Base-by-base conservation (phyloP, 2,113 vertebrate species). In the Takifugu bimaculatus region DNA sequence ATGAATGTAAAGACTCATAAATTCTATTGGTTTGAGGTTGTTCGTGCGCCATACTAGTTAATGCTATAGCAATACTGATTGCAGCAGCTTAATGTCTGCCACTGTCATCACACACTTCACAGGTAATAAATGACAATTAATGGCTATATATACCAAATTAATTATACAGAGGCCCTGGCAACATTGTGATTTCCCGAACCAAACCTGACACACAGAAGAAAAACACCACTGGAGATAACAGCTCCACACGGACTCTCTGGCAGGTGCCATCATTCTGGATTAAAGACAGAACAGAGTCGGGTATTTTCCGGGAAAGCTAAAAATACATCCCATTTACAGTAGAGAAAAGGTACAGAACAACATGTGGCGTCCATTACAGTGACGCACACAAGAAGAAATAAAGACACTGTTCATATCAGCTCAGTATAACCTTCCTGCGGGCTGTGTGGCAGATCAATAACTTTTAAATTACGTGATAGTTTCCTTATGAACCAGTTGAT, bases 211-310 rank as follows among this genome's bases (percentile, higher is more conserved):
- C 6, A 39, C 35, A 39, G 9, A 39, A 39, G 35, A 39, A 10
- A 11, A 10, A 39, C 35, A 39, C 35, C 35, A 39, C n/a, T 27
- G 13, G 13, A n/a, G 4, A 48, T 20, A 20, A 20, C 20, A 20
- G 20, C 20, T n/a, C 13, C 5, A 48, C 54, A 39, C 13, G 48
- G 29, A 60, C 61, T 54, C 56, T 63, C 54, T 72, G 57, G 60
- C 79, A 79, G 76, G 68, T 79, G 63, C 70, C 57, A 68, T 83
- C 72, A 57, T 52, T 84, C 60, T 68, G 56, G 48, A 78, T 75
- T 70, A 66, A 69, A 80, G 53, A 39, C 64, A 72, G 50, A 59
- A 63, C 13, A 50, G 28, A 49, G 54, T 65, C 55, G 53, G 29
- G 68, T 71, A 61, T 72, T 75, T 79, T 74, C 53, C 72, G 63